phyloP scores from a whole-genome alignment of 2,113 vertebrate species.

The Acinonyx jubatus region DNA sequence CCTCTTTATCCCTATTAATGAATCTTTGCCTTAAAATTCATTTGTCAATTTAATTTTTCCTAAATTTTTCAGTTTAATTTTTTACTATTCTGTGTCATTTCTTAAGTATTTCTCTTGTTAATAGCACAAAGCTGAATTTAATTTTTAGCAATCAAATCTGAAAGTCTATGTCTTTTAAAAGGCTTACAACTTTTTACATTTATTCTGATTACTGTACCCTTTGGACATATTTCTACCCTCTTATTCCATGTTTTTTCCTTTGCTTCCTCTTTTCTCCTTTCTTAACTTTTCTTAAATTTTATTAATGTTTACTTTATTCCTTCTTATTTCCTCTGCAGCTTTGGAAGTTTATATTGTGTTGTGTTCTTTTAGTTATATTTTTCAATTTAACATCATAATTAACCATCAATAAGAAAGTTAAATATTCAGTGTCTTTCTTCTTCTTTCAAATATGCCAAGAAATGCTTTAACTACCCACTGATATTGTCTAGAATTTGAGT shows the following conservation, averaged over 20 bases:
- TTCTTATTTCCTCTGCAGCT: not conserved
- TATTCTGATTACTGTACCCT: not conserved
- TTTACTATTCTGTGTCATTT: not conserved
- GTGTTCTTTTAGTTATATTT: not conserved
- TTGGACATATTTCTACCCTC: not conserved
- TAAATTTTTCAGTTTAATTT: not conserved
- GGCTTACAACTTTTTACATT: not conserved
- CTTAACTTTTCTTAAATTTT: not conserved
- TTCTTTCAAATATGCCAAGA: not conserved
- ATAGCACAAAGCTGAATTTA: not conserved
- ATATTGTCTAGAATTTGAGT: not conserved
- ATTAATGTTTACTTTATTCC: not conserved
- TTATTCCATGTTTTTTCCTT: not conserved
- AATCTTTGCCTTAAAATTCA: not conserved
- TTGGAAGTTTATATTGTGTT: not conserved
- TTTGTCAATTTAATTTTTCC: not conserved
- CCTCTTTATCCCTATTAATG: not conserved
- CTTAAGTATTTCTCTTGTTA: not conserved
- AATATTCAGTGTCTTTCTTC: not conserved
- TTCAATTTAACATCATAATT: not conserved
- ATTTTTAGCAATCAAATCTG: constrained; percentile 6
- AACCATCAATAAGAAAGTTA: not conserved
- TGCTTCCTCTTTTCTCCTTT: not conserved
- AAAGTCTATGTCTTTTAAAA: not conserved
- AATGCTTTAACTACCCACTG: not conserved